Evolutionary conservation across 2,888 invertebrate species (phyloP).

Genomic region (Drosophila pseudotalamancana): DNA sequence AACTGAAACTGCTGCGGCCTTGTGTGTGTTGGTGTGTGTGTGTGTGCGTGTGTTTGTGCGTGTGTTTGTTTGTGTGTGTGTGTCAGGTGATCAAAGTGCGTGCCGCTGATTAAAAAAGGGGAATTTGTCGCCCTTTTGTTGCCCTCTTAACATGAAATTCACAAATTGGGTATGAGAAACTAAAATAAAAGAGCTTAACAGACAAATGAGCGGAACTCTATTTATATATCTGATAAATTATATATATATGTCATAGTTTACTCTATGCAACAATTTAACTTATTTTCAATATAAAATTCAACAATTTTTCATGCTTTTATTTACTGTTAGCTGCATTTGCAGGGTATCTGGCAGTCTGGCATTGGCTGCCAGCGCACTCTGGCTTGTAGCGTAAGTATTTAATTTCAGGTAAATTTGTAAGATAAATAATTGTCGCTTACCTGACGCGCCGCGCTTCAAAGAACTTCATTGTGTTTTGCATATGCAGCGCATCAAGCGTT

Average conservation of each 20-base stretch:
- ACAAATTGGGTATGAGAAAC: slow-evolving; percentile 21
- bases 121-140: slow-evolving; percentile 76
- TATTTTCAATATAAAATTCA: no score
- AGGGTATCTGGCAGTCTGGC: slow-evolving; percentile 33
- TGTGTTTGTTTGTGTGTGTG: slow-evolving; percentile 18
- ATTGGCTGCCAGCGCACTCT: not conserved
- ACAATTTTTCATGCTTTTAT: no score
- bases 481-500: slow-evolving; percentile 48
- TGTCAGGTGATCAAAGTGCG: slow-evolving; percentile 69
- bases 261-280: not conserved
- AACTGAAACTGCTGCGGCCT: slow-evolving; percentile 30
- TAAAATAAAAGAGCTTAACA: not conserved
- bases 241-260: not conserved
- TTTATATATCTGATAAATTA: not conserved
- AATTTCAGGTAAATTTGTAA: slow-evolving; percentile 80
- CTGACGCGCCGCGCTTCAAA: slow-evolving; percentile 71
- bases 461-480: slow-evolving; percentile 78
- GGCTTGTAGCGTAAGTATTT: slow-evolving; percentile 57
- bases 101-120: slow-evolving; percentile 77
- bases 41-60: slow-evolving; percentile 29
- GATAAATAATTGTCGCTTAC: slow-evolving; percentile 79
- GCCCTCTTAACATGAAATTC: slow-evolving; percentile 25
- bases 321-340: not conserved
- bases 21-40: slow-evolving; percentile 20
- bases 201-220: not conserved